Evolutionary conservation across 1,140 invertebrate genomes (phyloP), one percentile per base, ranked within the genome.

Genomic region (Vollenhovia emeryi): DNA sequence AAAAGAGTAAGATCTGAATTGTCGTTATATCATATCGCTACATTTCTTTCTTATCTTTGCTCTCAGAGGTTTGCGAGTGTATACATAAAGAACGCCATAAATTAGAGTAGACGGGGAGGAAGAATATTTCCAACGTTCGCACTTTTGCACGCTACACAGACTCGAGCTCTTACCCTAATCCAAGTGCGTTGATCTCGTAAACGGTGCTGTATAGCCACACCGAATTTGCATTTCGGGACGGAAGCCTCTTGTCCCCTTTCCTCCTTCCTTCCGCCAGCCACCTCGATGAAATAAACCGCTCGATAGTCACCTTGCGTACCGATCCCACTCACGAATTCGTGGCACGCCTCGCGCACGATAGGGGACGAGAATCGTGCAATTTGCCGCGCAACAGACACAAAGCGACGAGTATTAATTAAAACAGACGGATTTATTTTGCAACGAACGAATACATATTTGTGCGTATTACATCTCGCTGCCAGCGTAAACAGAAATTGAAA

Each of bases 121-220:
- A 9, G 36, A 73, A 59, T 82, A 86, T 85, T 69, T 87, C 21
- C 57, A 7, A 69, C 52, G 50, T 69, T 24, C 68, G 30, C 48
- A 57, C 40, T 75, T 66, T 57, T 43, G 59, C 52, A 40, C 45
- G 48, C 27, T 36, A 33, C 68, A 55, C 68, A 85, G 82, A 76
- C 84, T 83, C 64, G 64, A 48, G 66, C 57, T 60, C 33, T 87
- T 73, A 84, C 71, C 55, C 62, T 80, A 66, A 84, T 64, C 78
- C 57, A 60, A 57, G 59, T 73, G 48, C 82, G 79, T 84, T 89
- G 89, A 91, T 91, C 89, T 90, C 62, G 84, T 91, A 85, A 89
- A 85, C 73, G 85, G 85, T 33, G 18, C 57, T 57, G 66, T 87
- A 83, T 86, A 79, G 79, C 74, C 79, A 50, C 40, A 76, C 60